phyloP scores from a whole-genome alignment of 2,113 vertebrate genomes.

The Lota lota region DNA sequence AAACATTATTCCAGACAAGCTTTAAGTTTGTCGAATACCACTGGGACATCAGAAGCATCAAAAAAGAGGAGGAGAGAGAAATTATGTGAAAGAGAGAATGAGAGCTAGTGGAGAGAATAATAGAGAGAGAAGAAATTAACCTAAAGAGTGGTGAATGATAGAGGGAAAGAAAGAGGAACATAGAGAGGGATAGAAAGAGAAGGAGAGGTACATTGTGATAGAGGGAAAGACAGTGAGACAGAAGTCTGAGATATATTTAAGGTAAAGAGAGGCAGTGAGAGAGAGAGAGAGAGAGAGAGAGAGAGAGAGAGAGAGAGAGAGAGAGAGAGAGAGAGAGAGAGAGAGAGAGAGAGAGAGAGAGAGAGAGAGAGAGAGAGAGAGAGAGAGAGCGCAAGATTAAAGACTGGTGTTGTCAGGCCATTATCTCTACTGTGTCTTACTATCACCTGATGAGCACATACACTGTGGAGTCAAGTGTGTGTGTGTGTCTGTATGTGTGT shows the following conservation, averaged over 20 bases:
- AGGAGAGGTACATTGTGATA: not conserved
- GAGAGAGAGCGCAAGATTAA: not conserved
- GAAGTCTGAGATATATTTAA: no score
- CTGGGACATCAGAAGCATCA: not conserved
- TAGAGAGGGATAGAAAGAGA: not conserved
- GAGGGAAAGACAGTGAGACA: not conserved
- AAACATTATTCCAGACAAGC: not conserved
- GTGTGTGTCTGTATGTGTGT: not conserved
- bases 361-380: no score
- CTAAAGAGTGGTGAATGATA: not conserved
- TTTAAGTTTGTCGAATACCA: not conserved
- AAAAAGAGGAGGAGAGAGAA: not conserved
- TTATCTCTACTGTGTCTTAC: not conserved
- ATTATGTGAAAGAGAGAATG: not conserved
- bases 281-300: no score
- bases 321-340: no score
- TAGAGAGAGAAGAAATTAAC: not conserved
- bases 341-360: no score
- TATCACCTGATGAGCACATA: not conserved
- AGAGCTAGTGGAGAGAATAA: not conserved
- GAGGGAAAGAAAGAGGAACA: not conserved
- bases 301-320: no score
- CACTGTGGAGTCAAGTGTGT: not conserved
- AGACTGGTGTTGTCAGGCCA: conserved; percentile 1
- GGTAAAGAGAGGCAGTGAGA: no score